A percentile compares a stretch with the other conserved stretches of the same genome.
Conservation (phyloP, 2,113 vertebrate genomes). For the Pionites leucogaster region DNA sequence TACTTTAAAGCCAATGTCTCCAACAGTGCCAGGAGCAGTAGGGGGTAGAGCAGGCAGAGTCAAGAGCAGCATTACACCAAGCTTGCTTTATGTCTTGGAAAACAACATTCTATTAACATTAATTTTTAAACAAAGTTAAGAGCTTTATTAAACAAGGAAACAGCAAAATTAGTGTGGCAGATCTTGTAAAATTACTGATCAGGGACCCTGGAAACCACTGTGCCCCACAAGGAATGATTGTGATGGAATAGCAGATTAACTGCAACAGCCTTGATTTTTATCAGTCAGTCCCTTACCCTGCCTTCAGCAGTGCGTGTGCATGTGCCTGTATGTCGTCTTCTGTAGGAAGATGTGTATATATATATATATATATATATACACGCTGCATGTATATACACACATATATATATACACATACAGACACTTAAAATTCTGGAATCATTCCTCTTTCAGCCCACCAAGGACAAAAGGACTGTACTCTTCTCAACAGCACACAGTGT, state of each 20-base stretch:
- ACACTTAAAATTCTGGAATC: background rate
- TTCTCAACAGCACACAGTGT: background rate
- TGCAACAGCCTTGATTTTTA: background rate
- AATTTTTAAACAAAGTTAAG: constrained; percentile 44
- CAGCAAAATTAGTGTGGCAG: constrained; percentile 2
- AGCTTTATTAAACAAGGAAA: constrained; percentile 50
- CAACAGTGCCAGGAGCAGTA: background rate
- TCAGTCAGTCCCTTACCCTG: background rate
- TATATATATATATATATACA: background rate
- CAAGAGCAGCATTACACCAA: background rate
- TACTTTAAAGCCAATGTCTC: background rate
- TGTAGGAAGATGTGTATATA: background rate
- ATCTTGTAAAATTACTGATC: constrained; percentile 16
- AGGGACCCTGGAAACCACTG: background rate
- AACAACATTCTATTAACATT: constrained; percentile 24
- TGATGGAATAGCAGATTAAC: background rate
- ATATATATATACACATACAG: background rate
- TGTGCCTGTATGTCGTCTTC: background rate
- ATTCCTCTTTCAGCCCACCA: background rate
- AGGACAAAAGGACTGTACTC: background rate
- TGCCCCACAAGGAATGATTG: background rate
- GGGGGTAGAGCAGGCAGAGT: background rate
- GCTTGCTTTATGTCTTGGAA: background rate
- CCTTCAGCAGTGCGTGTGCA: background rate
- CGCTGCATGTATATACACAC: background rate